These are phyloP conservation scores for Vireo altiloquus DNA, from an alignment of 2,113 vertebrate species.

Conservation along the genomic window DNA sequence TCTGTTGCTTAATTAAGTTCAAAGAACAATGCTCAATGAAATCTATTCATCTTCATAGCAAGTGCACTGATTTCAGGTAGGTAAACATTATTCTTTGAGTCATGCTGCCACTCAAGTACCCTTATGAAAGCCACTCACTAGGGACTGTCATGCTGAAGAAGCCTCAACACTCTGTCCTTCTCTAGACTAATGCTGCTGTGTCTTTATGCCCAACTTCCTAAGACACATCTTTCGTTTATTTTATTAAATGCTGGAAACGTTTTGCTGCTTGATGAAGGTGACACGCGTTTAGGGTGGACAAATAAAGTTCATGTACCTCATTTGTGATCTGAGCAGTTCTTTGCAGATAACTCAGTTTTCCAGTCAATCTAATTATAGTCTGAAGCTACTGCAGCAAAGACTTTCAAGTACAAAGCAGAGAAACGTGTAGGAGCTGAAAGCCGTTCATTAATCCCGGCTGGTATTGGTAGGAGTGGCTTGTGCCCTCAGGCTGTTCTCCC, in stretches of 20 bases:
- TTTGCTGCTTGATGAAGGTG: constrained; percentile 36
- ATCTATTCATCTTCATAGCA: not conserved
- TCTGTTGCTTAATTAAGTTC: not conserved
- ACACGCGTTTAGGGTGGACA: constrained; percentile 7
- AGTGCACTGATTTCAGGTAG: not conserved
- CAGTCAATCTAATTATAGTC: constrained; percentile 55
- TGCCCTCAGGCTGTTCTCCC: not conserved
- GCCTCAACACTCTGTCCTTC: not conserved
- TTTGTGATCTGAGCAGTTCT: constrained; percentile 16
- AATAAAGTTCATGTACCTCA: constrained; percentile 3
- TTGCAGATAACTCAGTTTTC: constrained; percentile 51
- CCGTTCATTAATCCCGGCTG: not conserved
- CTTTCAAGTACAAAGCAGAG: constrained; percentile 54
- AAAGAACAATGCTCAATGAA: not conserved
- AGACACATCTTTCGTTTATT: not conserved
- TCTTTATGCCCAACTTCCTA: not conserved
- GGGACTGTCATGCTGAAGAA: not conserved
- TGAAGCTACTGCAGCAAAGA: constrained; percentile 45
- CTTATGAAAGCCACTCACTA: not conserved
- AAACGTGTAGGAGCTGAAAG: not conserved
- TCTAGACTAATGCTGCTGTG: not conserved
- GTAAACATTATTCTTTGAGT: not conserved
- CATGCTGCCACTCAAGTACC: not conserved
- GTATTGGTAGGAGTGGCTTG: not conserved
- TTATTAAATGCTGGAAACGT: constrained; percentile 17